phyloP scores from a whole-genome alignment of 2,113 vertebrate genomes.

The Bothrops jararaca region DNA sequence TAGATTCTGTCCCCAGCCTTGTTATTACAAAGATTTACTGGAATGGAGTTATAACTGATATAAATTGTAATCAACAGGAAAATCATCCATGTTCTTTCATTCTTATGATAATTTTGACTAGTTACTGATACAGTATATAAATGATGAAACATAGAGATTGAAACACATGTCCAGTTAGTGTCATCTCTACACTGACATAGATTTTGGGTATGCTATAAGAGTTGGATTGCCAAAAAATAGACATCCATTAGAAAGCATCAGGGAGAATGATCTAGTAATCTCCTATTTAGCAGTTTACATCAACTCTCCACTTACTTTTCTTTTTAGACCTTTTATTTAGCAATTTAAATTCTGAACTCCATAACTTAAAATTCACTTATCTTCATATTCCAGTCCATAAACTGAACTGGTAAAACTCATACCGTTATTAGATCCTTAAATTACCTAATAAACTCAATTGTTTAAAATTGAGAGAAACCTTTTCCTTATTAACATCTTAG shows the following conservation, averaged over 20 bases:
- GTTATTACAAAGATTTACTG: neutral
- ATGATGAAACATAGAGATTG: neutral
- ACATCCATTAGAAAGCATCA: neutral
- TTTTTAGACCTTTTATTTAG: neutral
- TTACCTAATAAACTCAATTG: neutral
- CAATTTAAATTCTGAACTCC: neutral
- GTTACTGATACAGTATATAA: neutral
- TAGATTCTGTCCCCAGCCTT: neutral
- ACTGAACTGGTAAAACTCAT: neutral
- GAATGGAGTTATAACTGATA: neutral
- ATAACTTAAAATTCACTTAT: neutral
- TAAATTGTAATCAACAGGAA: neutral
- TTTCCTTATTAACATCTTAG: neutral
- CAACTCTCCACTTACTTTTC: neutral
- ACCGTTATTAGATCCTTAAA: neutral
- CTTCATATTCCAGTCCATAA: neutral
- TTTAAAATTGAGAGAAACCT: neutral
- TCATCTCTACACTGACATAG: neutral
- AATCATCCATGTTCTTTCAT: neutral
- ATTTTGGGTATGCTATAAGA: neutral
- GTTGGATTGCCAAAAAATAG: neutral
- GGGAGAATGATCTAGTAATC: neutral
- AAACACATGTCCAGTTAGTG: neutral
- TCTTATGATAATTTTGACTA: neutral
- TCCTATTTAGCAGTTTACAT: neutral